Evolutionary conservation across 2,888 invertebrate species (phyloP), one percentile per base, ranked within the genome.

Genomic region (Mechanitis mazaeus): DNA sequence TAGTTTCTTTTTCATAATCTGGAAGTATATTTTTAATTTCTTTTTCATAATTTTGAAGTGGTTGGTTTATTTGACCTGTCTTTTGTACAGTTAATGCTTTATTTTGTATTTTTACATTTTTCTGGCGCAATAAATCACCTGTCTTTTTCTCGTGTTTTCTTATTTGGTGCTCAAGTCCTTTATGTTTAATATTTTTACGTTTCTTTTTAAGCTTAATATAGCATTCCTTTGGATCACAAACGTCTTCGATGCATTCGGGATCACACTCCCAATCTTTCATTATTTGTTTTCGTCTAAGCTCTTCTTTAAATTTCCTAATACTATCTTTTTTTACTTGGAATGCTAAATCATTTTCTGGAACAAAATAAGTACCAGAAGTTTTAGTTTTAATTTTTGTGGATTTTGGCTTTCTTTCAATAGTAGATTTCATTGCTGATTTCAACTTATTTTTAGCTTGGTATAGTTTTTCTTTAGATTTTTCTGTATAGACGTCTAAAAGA

Each of bases 291-390:
- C 55, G 68, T 56, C 61, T 72, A n/a, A 75, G 61, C 38, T 76
- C 68, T 58, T 79, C 79, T 64, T 69, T 73, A 62, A 70, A 76
- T 55, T 79, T 65, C 42, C 59, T 63, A 46, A 80, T 58, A 4
- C 80, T 81, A 73, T 83, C 81, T 66, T 78, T 81, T 70, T 64
- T 75, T 46, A 76, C 69, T 56, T 64, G 70, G 55, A 75, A 74
- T 28, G 62, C 28, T 59, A 69, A 56, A 12, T 61, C 54, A 12
- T 65, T 58, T 64, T 67, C 64, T 69, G 60, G 59, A 69, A 58
- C 12, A 35, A 35, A 38, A 33, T 38, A 35, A 31, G 28, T 50
- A 31, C 31, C 50, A 31, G 31, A 50, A 50, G 50, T 31, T 11
- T 31, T 50, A 31, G 50, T 50, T 50, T 28, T 9, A 28, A 50